A percentile compares a stretch with the other conserved stretches of the same genome.
These are phyloP conservation scores for Stenichneumon culpator DNA, from an alignment of 2,888 invertebrate species.

Conservation along the genomic window DNA sequence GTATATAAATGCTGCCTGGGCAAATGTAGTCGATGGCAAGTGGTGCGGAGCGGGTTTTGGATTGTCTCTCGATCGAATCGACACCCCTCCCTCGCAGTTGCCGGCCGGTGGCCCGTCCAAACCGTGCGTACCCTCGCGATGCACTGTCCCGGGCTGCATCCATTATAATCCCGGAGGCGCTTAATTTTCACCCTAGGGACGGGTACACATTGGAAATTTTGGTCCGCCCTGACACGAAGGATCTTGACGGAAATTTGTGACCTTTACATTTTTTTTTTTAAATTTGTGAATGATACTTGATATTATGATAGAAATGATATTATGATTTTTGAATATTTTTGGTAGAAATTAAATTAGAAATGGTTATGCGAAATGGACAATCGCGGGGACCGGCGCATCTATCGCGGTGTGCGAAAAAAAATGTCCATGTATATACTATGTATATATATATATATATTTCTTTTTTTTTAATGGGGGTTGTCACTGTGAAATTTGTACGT, in stretches of 20 bases:
- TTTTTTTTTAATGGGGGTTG: too few species aligned
- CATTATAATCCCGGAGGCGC: slow-evolving; percentile 14
- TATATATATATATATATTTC: too few species aligned
- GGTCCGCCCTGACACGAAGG: not conserved
- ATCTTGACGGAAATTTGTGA: not conserved
- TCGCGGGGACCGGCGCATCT: too few species aligned
- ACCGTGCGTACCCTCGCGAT: not conserved
- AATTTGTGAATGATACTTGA: too few species aligned
- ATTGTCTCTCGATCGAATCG: slow-evolving; percentile 29
- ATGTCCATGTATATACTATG: too few species aligned
- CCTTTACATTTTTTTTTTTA: not conserved
- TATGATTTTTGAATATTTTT: too few species aligned
- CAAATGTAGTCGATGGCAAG: slow-evolving; percentile 14
- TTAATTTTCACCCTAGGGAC: not conserved
- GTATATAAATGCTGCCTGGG: slow-evolving; percentile 7
- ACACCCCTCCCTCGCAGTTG: not conserved
- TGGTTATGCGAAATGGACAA: too few species aligned
- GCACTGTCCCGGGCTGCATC: not conserved
- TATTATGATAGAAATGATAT: too few species aligned
- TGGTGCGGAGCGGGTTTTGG: slow-evolving; percentile 33
- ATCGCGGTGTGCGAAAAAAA: too few species aligned
- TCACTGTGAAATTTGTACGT: too few species aligned
- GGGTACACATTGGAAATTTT: not conserved
- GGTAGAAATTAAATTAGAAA: too few species aligned
- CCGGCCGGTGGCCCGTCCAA: not conserved